Evolutionary conservation across 2,797 vertebrate species (phyloP).

Genomic region (Cercopithecus hamlyni): DNA sequence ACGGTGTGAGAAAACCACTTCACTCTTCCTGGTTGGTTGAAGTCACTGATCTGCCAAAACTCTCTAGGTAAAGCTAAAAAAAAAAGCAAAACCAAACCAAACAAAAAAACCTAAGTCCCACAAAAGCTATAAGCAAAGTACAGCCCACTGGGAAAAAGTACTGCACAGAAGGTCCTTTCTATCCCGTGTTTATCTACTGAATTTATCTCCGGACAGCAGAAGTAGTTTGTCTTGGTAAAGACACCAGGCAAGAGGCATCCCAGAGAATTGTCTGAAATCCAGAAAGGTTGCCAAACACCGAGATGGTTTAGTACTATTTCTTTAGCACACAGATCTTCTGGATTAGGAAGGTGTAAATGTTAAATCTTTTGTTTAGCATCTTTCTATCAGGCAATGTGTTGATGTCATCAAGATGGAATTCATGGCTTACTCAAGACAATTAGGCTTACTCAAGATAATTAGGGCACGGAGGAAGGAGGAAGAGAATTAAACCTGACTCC

Average conservation of each 20-base stretch:
- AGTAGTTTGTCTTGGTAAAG: neutral
- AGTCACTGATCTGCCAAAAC: neutral
- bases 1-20: neutral
- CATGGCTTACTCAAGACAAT: neutral
- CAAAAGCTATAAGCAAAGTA: conserved; percentile 6
- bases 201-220: neutral
- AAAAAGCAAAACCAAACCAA: neutral
- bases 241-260: neutral
- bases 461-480: neutral
- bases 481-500: neutral
- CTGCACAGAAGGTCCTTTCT: neutral
- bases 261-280: neutral
- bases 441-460: neutral
- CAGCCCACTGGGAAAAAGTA: neutral
- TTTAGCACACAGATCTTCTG: neutral
- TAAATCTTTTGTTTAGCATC: neutral
- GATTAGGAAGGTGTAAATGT: neutral
- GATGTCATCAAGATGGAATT: neutral
- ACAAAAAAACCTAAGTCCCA: neutral
- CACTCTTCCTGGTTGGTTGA: neutral
- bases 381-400: neutral
- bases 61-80: conserved; percentile 21
- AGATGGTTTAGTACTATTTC: neutral
- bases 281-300: neutral
- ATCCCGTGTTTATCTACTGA: neutral